A percentile compares a stretch with the other conserved stretches of the same genome.
Conservation (phyloP, 1,140 invertebrate species). For the Ooceraea biroi region DNA sequence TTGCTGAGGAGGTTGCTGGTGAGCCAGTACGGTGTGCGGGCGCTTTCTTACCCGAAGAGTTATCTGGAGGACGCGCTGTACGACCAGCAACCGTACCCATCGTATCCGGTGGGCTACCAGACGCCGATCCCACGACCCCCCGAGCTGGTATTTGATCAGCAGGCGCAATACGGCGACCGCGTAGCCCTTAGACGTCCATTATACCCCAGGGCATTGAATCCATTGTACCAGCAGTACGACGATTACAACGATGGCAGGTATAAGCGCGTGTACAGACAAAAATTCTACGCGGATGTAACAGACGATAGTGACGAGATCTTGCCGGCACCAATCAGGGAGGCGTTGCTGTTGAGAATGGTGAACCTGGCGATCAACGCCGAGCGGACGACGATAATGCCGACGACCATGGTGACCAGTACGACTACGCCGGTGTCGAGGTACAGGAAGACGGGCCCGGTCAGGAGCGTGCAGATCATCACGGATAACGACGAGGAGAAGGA, state of each 20-base stretch:
- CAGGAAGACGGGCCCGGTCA: constrained; percentile 81
- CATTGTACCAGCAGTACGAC: constrained; percentile 84
- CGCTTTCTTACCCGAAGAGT: constrained; percentile 82
- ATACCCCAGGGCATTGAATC: constrained; percentile 71
- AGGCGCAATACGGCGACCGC: constrained; percentile 81
- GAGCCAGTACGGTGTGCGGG: constrained; percentile 83
- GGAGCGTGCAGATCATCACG: constrained; percentile 83
- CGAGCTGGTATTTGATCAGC: constrained; percentile 84
- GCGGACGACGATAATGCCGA: constrained; percentile 83
- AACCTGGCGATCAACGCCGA: constrained; percentile 90
- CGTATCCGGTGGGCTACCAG: constrained; percentile 80
- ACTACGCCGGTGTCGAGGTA: constrained; percentile 78
- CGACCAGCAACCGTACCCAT: constrained; percentile 83
- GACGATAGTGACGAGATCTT: constrained; percentile 87
- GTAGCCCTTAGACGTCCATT: constrained; percentile 79
- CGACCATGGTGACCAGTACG: constrained; percentile 72
- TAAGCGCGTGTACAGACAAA: constrained; percentile 83
- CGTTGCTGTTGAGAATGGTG: constrained; percentile 89
- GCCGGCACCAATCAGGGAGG: constrained; percentile 89
- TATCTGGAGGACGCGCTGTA: constrained; percentile 84
- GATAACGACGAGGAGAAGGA: constrained; percentile 80
- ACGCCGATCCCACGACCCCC: constrained; percentile 75
- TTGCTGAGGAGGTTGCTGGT: constrained; percentile 80
- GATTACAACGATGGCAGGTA: constrained; percentile 86
- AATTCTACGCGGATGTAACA: constrained; percentile 80